Percentiles rank a stretch among this genome's conserved stretches.
Evolutionary conservation across 2,113 vertebrate species (phyloP).

Genomic region (Nesoenas mayeri): DNA sequence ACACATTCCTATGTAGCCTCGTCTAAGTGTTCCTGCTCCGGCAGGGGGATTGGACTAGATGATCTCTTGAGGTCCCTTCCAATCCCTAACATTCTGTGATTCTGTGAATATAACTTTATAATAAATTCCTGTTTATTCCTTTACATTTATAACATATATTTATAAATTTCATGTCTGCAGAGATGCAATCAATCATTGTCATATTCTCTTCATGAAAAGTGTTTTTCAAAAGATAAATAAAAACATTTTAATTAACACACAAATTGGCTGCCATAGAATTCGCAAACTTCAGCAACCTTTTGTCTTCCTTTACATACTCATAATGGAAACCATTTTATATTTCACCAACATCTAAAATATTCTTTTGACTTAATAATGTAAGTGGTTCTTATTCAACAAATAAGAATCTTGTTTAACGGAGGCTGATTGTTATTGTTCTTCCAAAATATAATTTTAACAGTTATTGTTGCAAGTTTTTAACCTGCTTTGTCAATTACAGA

Average conservation of each 20-base stretch:
- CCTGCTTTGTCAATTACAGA: not conserved
- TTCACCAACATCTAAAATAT: not conserved
- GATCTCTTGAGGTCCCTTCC: no score
- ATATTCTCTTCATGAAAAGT: not conserved
- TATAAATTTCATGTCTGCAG: not conserved
- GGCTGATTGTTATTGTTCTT: not conserved
- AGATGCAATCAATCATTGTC: not conserved
- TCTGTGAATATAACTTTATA: not conserved
- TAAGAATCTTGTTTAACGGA: not conserved
- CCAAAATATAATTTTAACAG: not conserved
- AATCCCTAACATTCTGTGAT: no score
- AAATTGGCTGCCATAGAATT: not conserved
- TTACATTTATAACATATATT: not conserved
- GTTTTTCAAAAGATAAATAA: not conserved
- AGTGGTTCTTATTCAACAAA: not conserved
- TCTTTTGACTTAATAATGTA: not conserved
- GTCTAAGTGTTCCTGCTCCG: no score
- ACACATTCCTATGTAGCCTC: no score
- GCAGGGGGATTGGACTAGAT: no score
- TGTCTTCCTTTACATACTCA: not conserved
- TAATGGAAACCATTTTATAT: not conserved
- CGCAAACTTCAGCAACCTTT: not conserved
- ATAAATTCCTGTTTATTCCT: not conserved
- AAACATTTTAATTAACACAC: not conserved
- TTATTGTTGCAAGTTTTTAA: not conserved